Evolutionary conservation across 2,888 invertebrate genomes (phyloP), one percentile per base, ranked within the genome.

Genomic region (Atrina japonica): DNA sequence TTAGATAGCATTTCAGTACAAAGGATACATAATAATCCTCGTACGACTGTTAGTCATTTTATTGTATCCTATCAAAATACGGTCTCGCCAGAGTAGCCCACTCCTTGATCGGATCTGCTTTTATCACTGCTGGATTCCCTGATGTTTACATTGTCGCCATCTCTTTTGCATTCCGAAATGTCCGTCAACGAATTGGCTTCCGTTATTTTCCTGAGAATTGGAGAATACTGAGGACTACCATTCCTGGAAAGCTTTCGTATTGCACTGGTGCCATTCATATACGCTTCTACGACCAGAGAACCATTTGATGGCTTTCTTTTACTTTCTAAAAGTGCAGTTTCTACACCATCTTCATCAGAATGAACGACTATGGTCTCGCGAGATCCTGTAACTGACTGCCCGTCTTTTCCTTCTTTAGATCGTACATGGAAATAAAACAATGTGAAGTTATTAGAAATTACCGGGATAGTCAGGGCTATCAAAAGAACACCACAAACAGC

Each of bases 391-490:
- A 49, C 14, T 43, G 27, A 47, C 5, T 43, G 50, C 16, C 55
- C 66, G 6, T 35, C 35, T 45, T 73, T 75, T 11, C 73, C 66
- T 30, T 73, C 75, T 29, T 85, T 74, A 1, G 88, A 88, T 18
- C 87, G 78, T 29, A 88, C 88, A 70, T 89, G 89, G 6, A 86
- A 82, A 73, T 89, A 89, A 73, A 89, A 89, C n/a, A 89, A 81
- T n/a, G 88, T 86, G 66, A 89, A 89, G 77, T 89, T 89, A 77
- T 89, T 89, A 45, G 88, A 89, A 45, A 89, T 89, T 43, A 89
- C 88, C 14, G 89, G 89, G 73, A 89, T 87, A 30, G 89, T 89
- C 25, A 89, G 82, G 1, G 89, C 89, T 25, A 89, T 81, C 41
- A 89, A 75, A 5, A 89, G 74, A 9, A 89, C 89, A 11, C 89